phyloP scores from a whole-genome alignment of 2,113 vertebrate genomes.

The Protobothrops flavoviridis region DNA sequence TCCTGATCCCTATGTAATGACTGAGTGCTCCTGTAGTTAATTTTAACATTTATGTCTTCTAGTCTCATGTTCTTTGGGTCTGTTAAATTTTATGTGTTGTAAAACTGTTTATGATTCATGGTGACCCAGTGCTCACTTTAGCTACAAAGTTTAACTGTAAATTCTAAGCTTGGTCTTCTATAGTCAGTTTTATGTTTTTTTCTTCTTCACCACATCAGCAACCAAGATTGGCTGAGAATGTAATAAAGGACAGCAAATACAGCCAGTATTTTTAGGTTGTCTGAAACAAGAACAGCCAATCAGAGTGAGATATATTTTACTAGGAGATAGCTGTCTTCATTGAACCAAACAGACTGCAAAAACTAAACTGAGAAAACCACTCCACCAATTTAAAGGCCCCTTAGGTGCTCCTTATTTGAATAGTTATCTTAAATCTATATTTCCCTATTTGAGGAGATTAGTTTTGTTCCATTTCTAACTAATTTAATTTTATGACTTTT shows the following conservation, averaged over 20 bases:
- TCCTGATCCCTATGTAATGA: slow-evolving; percentile 43
- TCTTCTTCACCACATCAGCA: background rate
- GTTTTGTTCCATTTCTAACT: background rate
- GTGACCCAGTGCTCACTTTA: slow-evolving; percentile 7
- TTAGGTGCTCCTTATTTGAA: background rate
- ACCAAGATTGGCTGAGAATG: background rate
- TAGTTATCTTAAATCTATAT: background rate
- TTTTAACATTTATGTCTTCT: slow-evolving; percentile 56
- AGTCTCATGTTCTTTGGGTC: slow-evolving; percentile 31
- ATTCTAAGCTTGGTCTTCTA: slow-evolving; percentile 2
- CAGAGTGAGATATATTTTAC: background rate
- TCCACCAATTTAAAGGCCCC: background rate
- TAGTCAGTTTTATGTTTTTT: background rate
- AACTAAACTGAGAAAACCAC: background rate
- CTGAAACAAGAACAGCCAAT: background rate
- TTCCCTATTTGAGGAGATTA: background rate
- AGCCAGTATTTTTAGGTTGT: background rate
- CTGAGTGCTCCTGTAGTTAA: slow-evolving; percentile 24
- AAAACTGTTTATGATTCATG: slow-evolving; percentile 26
- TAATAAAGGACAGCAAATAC: background rate
- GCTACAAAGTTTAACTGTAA: slow-evolving; percentile 24
- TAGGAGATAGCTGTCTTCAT: background rate
- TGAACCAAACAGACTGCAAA: background rate
- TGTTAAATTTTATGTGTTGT: slow-evolving; percentile 58
- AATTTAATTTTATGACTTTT: background rate